Conservation (phyloP, 2,888 invertebrate species). For the Branchipolynoe longqiensis region DNA sequence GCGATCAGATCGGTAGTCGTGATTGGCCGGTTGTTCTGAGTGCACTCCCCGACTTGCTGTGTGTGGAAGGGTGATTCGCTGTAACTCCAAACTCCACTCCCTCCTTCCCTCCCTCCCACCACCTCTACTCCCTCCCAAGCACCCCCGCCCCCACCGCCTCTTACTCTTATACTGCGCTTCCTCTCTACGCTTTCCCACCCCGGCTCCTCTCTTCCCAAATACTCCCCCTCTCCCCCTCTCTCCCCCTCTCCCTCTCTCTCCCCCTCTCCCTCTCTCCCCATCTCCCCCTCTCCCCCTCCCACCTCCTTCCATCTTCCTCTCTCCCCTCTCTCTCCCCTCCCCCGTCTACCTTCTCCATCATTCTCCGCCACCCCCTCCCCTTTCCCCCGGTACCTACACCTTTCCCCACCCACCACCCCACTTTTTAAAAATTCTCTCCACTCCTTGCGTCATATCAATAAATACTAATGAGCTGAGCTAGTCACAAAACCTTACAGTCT, state of each 20-base stretch:
- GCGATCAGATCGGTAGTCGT: conserved; percentile 34
- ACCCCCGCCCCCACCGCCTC: too few species aligned
- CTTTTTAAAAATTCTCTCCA: too few species aligned
- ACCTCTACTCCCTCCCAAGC: too few species aligned
- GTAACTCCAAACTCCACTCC: too few species aligned
- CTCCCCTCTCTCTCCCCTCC: background rate
- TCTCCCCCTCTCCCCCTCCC: background rate
- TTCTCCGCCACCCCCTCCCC: too few species aligned
- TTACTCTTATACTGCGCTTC: background rate
- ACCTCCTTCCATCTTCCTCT: background rate
- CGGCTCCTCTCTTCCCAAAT: background rate
- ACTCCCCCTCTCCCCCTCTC: background rate
- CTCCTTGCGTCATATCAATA: too few species aligned
- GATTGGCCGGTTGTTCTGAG: conserved; percentile 18
- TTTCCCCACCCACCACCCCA: too few species aligned
- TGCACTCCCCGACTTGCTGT: conserved; percentile 28
- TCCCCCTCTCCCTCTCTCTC: background rate
- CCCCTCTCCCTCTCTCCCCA: background rate
- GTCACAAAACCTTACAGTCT: too few species aligned
- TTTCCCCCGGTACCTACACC: too few species aligned
- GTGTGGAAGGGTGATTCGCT: too few species aligned
- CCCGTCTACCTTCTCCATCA: background rate
- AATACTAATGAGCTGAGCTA: too few species aligned
- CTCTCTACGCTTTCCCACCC: background rate
- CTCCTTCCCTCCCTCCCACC: background rate